Conservation (phyloP, 2,113 vertebrate genomes). For the Romanogobio albipinnatus region DNA sequence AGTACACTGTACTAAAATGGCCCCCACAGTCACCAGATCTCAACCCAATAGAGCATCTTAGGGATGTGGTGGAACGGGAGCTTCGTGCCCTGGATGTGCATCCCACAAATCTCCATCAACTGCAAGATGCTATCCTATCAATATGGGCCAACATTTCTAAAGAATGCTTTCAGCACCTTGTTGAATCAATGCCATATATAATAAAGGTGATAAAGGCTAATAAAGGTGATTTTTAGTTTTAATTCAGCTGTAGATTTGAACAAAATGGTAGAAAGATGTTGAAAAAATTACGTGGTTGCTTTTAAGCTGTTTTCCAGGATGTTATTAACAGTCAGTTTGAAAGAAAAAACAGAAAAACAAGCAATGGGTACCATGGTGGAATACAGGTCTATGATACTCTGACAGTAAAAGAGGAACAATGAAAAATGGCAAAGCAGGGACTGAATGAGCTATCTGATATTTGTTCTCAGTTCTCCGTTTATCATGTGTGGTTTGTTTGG, state of each 20-base stretch:
- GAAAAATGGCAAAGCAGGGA: not conserved
- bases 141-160: too few relatives aligned
- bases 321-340: not conserved
- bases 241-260: not conserved
- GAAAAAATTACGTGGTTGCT: not conserved
- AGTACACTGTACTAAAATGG: too few relatives aligned
- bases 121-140: too few relatives aligned
- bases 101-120: too few relatives aligned
- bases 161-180: too few relatives aligned
- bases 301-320: not conserved
- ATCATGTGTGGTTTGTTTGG: constrained; percentile 66
- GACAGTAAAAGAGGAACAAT: constrained; percentile 22
- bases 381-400: constrained; percentile 1
- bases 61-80: too few relatives aligned
- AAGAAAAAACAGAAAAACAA: not conserved
- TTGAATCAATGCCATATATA: too few relatives aligned
- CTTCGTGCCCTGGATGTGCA: too few relatives aligned
- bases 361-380: not conserved
- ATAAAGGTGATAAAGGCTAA: too few relatives aligned
- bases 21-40: too few relatives aligned
- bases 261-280: not conserved
- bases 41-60: too few relatives aligned
- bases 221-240: not conserved
- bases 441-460: not conserved
- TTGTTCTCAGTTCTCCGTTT: constrained; percentile 60